Conservation (phyloP, 2,888 invertebrate species). For the Acanthacorydalis orientalis region DNA sequence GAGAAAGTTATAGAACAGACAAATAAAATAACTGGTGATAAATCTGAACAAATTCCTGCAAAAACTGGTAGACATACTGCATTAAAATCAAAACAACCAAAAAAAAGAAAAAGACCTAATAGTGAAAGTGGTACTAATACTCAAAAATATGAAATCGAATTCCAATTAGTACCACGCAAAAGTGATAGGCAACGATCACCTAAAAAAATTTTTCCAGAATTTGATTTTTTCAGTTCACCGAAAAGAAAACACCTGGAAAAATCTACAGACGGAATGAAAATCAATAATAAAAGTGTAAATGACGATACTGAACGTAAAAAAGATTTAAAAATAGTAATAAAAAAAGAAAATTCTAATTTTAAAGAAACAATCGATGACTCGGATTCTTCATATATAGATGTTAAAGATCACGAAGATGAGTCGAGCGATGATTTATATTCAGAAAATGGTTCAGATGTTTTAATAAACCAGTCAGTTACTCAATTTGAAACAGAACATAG, state of each 20-base stretch:
- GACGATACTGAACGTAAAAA: not conserved
- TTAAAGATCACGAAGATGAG: not conserved
- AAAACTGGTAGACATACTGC: slow-evolving; percentile 6
- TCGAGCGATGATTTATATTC: not conserved
- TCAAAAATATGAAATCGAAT: slow-evolving; percentile 3
- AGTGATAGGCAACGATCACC: slow-evolving; percentile 5
- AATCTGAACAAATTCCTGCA: not conserved
- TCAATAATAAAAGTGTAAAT: not conserved
- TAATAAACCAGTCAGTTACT: too few species aligned
- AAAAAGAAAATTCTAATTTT: not conserved
- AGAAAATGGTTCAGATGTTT: not conserved
- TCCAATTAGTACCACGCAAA: slow-evolving; percentile 3
- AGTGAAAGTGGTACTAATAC: not conserved
- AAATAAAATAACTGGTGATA: too few species aligned
- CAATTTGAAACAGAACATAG: too few species aligned
- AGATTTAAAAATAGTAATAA: not conserved
- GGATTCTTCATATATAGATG: not conserved
- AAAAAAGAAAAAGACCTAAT: slow-evolving; percentile 2
- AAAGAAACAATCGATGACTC: not conserved
- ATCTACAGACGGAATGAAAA: not conserved
- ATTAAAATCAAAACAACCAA: slow-evolving; percentile 5
- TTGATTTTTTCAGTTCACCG: slow-evolving; percentile 3
- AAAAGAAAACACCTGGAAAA: slow-evolving; percentile 1
- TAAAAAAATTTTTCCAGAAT: slow-evolving; percentile 6
- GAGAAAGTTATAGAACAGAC: too few species aligned